Percentiles rank a stretch among this genome's conserved stretches.
Conservation (phyloP, 1,140 invertebrate genomes). For the Chironomus tepperi region DNA sequence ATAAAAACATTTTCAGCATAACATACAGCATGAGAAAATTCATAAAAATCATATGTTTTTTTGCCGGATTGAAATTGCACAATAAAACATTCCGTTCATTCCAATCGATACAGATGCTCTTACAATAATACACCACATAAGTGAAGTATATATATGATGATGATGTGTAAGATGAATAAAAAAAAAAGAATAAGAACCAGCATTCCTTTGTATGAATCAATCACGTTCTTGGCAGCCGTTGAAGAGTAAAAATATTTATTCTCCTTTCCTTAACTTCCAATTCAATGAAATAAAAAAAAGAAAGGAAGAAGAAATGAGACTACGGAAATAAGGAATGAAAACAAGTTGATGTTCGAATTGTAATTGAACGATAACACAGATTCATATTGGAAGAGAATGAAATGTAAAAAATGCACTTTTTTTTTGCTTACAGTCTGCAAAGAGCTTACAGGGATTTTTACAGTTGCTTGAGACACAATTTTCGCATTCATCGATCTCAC, state of each 20-base stretch:
- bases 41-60: conserved; percentile 6
- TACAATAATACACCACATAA: neutral
- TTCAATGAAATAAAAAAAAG: no score
- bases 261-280: no score
- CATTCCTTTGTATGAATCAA: conserved; percentile 11
- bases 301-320: neutral
- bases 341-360: neutral
- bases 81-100: conserved; percentile 2
- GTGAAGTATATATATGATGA: neutral
- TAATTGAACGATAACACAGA: neutral
- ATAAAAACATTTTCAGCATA: neutral
- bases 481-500: no score
- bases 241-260: conserved; percentile 2
- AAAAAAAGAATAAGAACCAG: neutral
- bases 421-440: no score
- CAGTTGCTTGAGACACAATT: no score
- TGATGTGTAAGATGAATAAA: neutral
- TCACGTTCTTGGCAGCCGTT: conserved; percentile 16
- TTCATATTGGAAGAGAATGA: no score
- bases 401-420: no score
- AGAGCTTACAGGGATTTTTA: no score
- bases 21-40: neutral
- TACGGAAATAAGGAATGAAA: neutral
- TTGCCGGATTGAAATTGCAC: neutral
- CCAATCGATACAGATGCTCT: conserved; percentile 6